A percentile compares a stretch with the other conserved stretches of the same genome.
phyloP scores from a whole-genome alignment of 1,140 invertebrate species.

The Homalodisca vitripennis region DNA sequence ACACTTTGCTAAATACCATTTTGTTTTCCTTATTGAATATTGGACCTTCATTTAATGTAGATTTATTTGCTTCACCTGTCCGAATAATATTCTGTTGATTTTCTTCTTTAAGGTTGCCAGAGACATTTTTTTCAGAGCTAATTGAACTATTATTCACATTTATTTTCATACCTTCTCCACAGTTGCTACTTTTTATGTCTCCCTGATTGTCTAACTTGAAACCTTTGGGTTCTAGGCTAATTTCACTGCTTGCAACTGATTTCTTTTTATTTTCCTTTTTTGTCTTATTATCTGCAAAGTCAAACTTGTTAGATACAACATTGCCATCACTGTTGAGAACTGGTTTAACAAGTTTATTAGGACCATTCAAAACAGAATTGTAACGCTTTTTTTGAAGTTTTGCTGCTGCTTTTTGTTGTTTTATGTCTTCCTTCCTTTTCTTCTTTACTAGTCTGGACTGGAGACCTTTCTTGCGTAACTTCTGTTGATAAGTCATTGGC shows the following conservation, averaged over 20 bases:
- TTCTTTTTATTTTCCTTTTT: slow-evolving; percentile 16
- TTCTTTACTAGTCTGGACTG: slow-evolving; percentile 37
- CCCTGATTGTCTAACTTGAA: no score
- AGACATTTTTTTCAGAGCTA: no score
- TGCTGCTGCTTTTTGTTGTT: slow-evolving; percentile 24
- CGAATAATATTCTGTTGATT: no score
- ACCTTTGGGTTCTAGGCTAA: no score
- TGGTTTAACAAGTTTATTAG: slow-evolving; percentile 27
- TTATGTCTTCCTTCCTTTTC: slow-evolving; percentile 34
- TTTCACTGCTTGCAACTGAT: background rate
- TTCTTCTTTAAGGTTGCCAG: no score
- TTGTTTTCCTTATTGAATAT: slow-evolving; percentile 33
- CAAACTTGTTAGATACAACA: slow-evolving; percentile 35
- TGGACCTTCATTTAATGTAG: background rate
- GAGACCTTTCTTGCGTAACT: slow-evolving; percentile 33
- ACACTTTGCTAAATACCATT: slow-evolving; percentile 31
- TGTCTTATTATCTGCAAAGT: slow-evolving; percentile 34
- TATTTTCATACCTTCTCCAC: no score
- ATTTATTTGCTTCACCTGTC: no score
- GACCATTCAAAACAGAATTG: slow-evolving; percentile 17
- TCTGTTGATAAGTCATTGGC: slow-evolving; percentile 21
- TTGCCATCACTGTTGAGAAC: slow-evolving; percentile 32
- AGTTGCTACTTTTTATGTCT: no score
- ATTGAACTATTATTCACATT: no score
- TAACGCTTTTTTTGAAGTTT: background rate